phyloP scores from a whole-genome alignment of 2,888 invertebrate genomes.

The Tridacna gigas region DNA sequence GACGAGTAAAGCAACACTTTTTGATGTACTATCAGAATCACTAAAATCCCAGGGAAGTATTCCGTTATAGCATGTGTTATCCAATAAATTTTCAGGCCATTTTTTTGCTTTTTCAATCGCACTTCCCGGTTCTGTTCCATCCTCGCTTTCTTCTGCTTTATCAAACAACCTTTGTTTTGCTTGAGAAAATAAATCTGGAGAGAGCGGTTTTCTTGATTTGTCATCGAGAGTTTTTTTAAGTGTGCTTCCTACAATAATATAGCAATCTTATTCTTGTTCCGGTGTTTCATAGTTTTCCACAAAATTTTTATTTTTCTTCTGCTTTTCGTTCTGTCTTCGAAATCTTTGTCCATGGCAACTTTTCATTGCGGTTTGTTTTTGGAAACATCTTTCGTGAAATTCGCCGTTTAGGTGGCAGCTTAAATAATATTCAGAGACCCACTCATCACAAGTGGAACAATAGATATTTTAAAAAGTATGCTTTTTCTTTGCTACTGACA shows the following conservation, averaged over 20 bases:
- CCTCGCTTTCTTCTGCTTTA: background rate
- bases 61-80: background rate
- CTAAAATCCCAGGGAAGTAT: background rate
- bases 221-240: background rate
- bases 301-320: background rate
- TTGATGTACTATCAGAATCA: background rate
- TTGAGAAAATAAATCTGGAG: too few species aligned
- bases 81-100: constrained; percentile 1
- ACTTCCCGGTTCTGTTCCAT: background rate
- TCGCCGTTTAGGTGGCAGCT: constrained; percentile 12
- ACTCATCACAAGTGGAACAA: constrained; percentile 6
- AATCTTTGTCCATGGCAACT: too few species aligned
- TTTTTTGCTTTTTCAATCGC: background rate
- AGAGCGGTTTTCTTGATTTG: background rate
- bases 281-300: background rate
- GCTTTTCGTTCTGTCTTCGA: too few species aligned
- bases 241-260: constrained; percentile 3
- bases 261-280: background rate
- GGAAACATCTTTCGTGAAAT: background rate
- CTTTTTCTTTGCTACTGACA: background rate
- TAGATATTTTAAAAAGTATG: background rate
- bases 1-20: background rate
- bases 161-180: background rate
- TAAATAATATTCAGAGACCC: constrained; percentile 9
- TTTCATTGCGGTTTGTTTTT: background rate